Conservation (phyloP, 2,888 invertebrate genomes). For the Tachina grossa region DNA sequence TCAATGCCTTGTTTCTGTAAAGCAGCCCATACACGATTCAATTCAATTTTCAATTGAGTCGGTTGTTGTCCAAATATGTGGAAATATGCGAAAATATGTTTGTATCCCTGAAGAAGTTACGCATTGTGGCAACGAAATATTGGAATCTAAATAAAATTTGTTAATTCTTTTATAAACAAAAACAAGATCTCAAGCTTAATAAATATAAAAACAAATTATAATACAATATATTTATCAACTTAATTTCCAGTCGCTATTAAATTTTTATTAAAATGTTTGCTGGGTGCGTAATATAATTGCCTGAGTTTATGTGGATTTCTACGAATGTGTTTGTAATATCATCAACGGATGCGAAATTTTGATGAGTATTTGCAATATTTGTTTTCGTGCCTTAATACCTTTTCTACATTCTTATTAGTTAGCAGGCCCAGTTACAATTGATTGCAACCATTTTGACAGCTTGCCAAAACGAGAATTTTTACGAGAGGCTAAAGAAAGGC, state of each 20-base stretch:
- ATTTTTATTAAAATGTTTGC: not conserved
- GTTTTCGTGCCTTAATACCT: constrained; percentile 29
- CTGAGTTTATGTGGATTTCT: not conserved
- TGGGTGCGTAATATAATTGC: not conserved
- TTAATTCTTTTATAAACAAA: no score
- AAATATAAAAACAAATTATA: no score
- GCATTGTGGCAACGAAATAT: no score
- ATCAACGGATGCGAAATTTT: constrained; percentile 61
- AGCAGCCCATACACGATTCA: no score
- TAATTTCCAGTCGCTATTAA: not conserved
- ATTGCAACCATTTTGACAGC: constrained; percentile 60
- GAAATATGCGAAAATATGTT: no score
- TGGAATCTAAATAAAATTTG: no score
- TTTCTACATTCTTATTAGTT: constrained; percentile 3
- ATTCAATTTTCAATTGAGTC: no score
- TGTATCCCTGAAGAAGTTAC: no score
- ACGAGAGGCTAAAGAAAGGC: not conserved
- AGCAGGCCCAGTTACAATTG: constrained; percentile 43
- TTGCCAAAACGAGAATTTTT: constrained; percentile 46
- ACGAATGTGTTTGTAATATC: constrained; percentile 40
- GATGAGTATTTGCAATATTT: constrained; percentile 55
- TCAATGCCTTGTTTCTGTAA: no score
- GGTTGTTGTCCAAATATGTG: no score
- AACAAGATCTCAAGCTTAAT: no score
- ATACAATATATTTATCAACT: no score